Evolutionary conservation across 2,888 invertebrate genomes (phyloP), one percentile per base, ranked within the genome.

Genomic region (Nemurella pictetii): DNA sequence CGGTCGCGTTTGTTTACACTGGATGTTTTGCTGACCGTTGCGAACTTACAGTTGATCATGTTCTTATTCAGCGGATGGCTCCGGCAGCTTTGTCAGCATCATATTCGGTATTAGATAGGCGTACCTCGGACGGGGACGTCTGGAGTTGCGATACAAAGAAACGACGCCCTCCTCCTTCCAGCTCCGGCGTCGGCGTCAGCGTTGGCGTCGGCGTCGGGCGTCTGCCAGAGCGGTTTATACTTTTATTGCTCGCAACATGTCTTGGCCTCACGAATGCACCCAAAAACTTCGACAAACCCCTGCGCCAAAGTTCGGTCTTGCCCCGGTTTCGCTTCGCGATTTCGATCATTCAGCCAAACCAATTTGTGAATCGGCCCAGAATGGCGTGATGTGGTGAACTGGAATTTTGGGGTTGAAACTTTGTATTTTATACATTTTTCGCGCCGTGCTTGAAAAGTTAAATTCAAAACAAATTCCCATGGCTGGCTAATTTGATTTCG

Each of bases 401-500:
- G 55, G 55, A 55, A 55, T 55, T 55, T 55, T 20, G 55, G 55
- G 5, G 5, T 55, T 20, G 55, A 55, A 55, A 55, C 55, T 55
- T 55, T 55, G 55, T 55, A 20, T 55, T 55, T 55, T 55, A 55
- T 55, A 55, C 55, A 55, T 55, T 55, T 35, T 35, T 35, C 35
- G 4, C 55, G 9, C 55, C 20, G 55, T 27, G 20, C 2, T 4
- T 7, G 75, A 9, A 28, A 75, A 75, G 75, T 75, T 75, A 75
- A 75, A 75, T 75, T 75, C 28, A 75, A 75, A 75, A 75, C 28
- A 28, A 75, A 75, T 75, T 75, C 75, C 75, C 75, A 27, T 75
- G 75, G 28, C 75, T 27, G 75, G 26, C 55, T 55, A 55, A 55
- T 55, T 55, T 55, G 55, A 55, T 55, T 55, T 55, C 55, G 55